phyloP scores from a whole-genome alignment of 2,888 invertebrate genomes.

The Nematopogon swammerdamellus region DNA sequence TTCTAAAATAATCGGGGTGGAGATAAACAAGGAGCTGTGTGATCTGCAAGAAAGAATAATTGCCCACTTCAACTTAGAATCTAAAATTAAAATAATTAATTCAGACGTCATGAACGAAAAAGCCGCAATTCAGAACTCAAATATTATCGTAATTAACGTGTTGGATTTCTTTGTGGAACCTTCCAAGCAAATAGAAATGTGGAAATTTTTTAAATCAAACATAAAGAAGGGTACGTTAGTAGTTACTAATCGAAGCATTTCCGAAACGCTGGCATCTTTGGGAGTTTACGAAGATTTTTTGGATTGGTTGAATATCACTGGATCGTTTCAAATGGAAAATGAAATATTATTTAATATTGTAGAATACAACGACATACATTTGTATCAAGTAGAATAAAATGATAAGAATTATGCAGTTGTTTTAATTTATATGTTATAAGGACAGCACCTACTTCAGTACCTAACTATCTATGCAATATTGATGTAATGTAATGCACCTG shows the following conservation, averaged over 20 bases:
- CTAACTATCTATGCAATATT: too few relatives aligned
- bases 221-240: constrained; percentile 55
- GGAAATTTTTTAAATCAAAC: constrained; percentile 55
- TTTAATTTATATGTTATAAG: too few relatives aligned
- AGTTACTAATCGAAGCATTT: constrained; percentile 57
- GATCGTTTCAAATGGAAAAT: constrained; percentile 39
- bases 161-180: constrained; percentile 65
- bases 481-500: too few relatives aligned
- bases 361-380: constrained; percentile 26
- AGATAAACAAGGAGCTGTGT: constrained; percentile 66
- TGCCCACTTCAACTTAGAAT: constrained; percentile 46
- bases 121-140: constrained; percentile 51
- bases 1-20: constrained; percentile 60
- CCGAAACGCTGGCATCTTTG: constrained; percentile 44
- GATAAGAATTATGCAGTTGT: too few relatives aligned
- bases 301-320: constrained; percentile 44
- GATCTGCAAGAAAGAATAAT: constrained; percentile 58
- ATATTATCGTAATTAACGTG: constrained; percentile 65
- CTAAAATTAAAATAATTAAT: constrained; percentile 49
- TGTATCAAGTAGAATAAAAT: constrained; percentile 20
- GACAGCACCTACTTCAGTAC: too few relatives aligned
- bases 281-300: constrained; percentile 43
- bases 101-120: constrained; percentile 55
- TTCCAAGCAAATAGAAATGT: constrained; percentile 57
- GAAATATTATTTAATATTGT: constrained; percentile 40